Base-by-base conservation (phyloP, 2,888 invertebrate species). In the Limenitis arthemis region DNA sequence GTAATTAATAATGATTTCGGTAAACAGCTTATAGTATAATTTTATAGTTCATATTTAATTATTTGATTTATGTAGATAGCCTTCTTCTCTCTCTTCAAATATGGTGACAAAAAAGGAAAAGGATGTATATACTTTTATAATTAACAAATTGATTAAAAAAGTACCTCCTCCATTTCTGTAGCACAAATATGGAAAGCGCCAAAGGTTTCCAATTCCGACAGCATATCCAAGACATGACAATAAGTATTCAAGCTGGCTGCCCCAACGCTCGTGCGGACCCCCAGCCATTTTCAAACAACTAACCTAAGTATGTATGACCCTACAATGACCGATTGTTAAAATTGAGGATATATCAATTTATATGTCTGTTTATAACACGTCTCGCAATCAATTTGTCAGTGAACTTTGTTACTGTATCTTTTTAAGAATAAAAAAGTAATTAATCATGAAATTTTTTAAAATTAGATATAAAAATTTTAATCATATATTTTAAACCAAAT, bases 101-200 rank as follows among this genome's bases (percentile, higher is more conserved):
- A 20, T 3, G 4, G 20, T 20, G 20, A 20, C 20, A 20, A n/a
- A 20, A 20, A 20, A 20, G 20, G 20, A 20, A 20, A 20, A 20
- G 1, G 20, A 20, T 20, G 2, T 20, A 20, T 20, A 3, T 20
- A 20, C 20, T 20, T 20, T 20, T 20, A 20, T 20, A 20, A 20
- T 20, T 20, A 20, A 20, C 20, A 20, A 20, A 20, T 20, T 20
- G 20, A 20, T 20, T n/a, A 30, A 46, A 42, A 29, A 76, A 83
- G 79, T 70, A 93, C 94, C 95, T 73, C 95, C 95, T 11, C 95
- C 95, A 75, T 94, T 95, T 67, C 93, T 90, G 74, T 94, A 95
- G 70, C 94, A 94, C 51, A 95, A 79, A 72, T 95, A 95, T 0
- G 95, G 95, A 77, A 95, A 95, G 59, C 95, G 88, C 94, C 94